Evolutionary conservation across 2,797 vertebrate species (phyloP).

Genomic region (Aselliscus stoliczkanus): DNA sequence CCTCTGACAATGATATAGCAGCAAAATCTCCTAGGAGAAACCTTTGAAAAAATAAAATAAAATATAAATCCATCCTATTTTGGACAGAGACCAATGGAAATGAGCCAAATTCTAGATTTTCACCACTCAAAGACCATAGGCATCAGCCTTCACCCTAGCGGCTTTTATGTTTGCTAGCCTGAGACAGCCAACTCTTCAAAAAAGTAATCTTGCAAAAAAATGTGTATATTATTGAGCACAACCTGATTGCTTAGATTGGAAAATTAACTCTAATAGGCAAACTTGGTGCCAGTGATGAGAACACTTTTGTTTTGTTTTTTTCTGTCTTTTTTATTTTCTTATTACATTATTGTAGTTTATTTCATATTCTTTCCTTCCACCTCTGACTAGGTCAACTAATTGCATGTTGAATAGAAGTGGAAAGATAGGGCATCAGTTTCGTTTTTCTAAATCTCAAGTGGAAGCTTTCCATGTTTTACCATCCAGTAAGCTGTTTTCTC

Average conservation of each 20-base stretch:
- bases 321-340: neutral
- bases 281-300: neutral
- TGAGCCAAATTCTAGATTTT: neutral
- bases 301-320: neutral
- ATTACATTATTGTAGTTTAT: neutral
- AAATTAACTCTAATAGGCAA: neutral
- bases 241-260: neutral
- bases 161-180: neutral
- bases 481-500: neutral
- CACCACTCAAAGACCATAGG: neutral
- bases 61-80: neutral
- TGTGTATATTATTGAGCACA: neutral
- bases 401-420: neutral
- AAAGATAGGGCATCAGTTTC: neutral
- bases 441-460: neutral
- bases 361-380: neutral
- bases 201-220: neutral
- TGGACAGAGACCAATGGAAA: neutral
- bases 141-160: neutral
- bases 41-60: neutral
- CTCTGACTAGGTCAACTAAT: neutral
- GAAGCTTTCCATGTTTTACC: neutral
- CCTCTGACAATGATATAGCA: neutral
- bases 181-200: neutral
- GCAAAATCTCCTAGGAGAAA: neutral